Evolutionary conservation across 2,113 vertebrate species (phyloP), one percentile per base, ranked within the genome.

Genomic region (Nothocercus nigrocapillus): DNA sequence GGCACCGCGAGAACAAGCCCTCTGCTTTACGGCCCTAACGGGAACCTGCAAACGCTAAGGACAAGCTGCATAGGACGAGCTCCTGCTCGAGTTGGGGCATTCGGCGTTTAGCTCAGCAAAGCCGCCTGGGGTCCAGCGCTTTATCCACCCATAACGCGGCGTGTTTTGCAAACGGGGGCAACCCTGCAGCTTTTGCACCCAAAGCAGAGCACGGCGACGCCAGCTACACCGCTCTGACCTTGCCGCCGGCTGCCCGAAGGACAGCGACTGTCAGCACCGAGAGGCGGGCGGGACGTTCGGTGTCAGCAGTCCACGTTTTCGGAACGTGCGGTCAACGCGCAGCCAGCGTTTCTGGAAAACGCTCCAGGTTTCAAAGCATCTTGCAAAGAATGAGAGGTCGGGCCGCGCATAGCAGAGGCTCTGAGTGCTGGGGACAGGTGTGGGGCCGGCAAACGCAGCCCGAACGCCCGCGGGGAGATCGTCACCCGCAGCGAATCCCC

Each of bases 371-470:
- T 88, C 90, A 74, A 86, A 85, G 76, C 38, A 10, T 63, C 85
- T 22, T 74, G 58, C 45, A 59, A 83, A 81, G 76, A 81, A 38
- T 63, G 4, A 56, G 59, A 92, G 64, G 69, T 0, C 0, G 19
- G 59, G 21, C 88, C 81, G 85, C 85, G 73, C 42, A 80, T 44
- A 88, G 94, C 76, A 83, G 66, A 66, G 40, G 75, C 38, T 40
- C 32, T 82, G 85, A 89, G 70, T 64, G 30, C 2, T 77, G 68
- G 40, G 47, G 76, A 93, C 92, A 95, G 92, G 92, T 90, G 94
- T 69, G 62, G 73, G 63, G 81, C 45, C 45, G 67, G 69, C 42
- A 77, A 93, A 38, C 3, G 6, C 5, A 15, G 81, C 59, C 56
- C 44, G 91, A 82, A 82, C 63, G 54, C 54, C 61, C 0, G 0